Conservation (phyloP, 2,113 vertebrate species). For the Bagarius yarrelli region DNA sequence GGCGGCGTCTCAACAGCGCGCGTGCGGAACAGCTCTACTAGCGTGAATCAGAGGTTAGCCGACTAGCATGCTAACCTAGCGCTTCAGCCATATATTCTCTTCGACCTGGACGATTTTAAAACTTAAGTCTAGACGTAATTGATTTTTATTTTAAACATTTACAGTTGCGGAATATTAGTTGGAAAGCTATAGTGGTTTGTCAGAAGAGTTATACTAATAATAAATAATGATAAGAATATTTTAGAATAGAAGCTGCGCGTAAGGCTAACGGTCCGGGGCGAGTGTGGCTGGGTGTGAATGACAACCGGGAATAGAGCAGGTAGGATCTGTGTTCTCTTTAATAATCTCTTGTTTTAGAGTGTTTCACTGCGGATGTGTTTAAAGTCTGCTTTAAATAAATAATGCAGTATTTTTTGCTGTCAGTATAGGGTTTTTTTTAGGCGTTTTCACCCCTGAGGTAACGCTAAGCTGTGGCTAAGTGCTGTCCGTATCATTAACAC, state of each 20-base stretch:
- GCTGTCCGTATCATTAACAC: background rate
- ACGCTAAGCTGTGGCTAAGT: background rate
- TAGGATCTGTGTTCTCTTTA: conserved; percentile 8
- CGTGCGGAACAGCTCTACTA: no score
- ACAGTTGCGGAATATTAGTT: no score
- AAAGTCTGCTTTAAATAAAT: background rate
- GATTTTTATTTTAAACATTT: background rate
- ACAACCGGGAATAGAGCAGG: conserved; percentile 42
- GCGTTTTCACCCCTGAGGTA: background rate
- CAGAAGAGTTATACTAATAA: background rate
- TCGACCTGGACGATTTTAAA: background rate
- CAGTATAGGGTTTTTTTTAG: background rate
- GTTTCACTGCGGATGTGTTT: background rate
- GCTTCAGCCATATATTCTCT: background rate
- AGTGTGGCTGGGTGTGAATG: conserved; percentile 54
- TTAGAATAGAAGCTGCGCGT: conserved; percentile 35
- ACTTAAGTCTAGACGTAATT: background rate
- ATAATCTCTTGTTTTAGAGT: background rate
- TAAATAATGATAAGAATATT: no score
- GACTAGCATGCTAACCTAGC: background rate
- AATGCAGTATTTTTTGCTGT: background rate
- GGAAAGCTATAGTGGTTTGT: background rate
- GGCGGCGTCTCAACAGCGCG: background rate
- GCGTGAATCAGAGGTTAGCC: background rate
- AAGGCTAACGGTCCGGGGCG: background rate